Percentiles rank a stretch among this genome's conserved stretches.
Evolutionary conservation across 2,797 vertebrate species (phyloP).

Genomic region (Spinibarbus caldwelli): DNA sequence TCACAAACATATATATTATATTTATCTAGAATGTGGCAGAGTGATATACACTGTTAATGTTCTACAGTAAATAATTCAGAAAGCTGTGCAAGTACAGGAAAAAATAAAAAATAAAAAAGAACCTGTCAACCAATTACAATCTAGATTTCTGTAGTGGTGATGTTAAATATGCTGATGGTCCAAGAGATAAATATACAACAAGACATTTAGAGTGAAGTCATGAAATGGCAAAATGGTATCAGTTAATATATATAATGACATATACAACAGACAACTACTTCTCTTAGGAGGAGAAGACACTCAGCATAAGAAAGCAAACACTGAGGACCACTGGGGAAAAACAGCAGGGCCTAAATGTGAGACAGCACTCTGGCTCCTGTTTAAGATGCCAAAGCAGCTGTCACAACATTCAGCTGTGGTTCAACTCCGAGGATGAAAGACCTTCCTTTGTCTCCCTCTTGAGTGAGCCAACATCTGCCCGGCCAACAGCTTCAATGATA

Average conservation of each 20-base stretch:
- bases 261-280: not conserved
- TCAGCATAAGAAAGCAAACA: constrained; percentile 36
- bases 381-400: constrained; percentile 54
- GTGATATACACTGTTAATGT: not conserved
- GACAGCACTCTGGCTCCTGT: constrained; percentile 43
- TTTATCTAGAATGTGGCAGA: not conserved
- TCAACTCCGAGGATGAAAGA: constrained; percentile 33
- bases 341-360: constrained; percentile 41
- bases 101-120: not conserved
- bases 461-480: constrained; percentile 42
- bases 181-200: not conserved
- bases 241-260: no score
- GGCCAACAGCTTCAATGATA: constrained; percentile 23
- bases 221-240: not conserved
- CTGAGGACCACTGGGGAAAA: constrained; percentile 7
- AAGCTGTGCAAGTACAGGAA: not conserved
- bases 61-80: not conserved
- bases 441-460: constrained; percentile 33
- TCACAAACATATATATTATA: not conserved
- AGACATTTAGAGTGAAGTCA: not conserved
- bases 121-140: not conserved
- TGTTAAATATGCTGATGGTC: not conserved
- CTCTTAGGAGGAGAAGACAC: constrained; percentile 9
- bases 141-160: not conserved
- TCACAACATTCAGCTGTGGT: constrained; percentile 44